Conservation (phyloP, 2,888 invertebrate genomes). For the Epistrophe eligans region DNA sequence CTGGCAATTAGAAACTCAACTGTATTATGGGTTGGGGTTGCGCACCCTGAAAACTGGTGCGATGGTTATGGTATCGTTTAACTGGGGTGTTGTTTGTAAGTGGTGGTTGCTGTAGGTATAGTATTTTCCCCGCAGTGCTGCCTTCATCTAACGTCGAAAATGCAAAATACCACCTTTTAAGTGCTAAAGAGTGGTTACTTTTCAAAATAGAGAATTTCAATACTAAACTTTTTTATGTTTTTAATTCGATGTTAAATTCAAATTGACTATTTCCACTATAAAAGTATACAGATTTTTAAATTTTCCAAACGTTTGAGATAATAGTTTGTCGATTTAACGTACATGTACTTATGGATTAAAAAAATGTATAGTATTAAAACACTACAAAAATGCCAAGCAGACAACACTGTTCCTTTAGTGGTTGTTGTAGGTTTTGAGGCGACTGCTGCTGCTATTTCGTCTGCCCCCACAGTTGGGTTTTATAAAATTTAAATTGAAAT, state of each 20-base stretch:
- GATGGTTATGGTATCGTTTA: conserved; percentile 61
- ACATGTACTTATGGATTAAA: no score
- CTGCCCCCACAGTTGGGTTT: conserved; percentile 8
- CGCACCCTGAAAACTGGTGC: conserved; percentile 69
- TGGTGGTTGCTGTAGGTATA: conserved; percentile 16
- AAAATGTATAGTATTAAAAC: no score
- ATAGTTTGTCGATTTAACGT: no score
- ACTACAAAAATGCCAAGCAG: neutral
- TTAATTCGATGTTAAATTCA: no score
- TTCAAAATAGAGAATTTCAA: no score
- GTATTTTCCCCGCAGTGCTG: neutral
- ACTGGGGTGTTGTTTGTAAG: conserved; percentile 34
- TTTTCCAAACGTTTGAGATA: no score
- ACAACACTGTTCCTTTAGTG: conserved; percentile 12
- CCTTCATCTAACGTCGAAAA: neutral
- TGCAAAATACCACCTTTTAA: neutral
- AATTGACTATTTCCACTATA: no score
- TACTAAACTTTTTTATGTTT: no score
- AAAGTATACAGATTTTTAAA: no score
- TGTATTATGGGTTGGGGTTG: conserved; percentile 50
- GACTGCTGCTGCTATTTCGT: conserved; percentile 30
- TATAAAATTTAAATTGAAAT: conserved; percentile 64
- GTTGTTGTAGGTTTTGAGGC: conserved; percentile 33
- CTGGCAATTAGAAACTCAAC: conserved; percentile 65
- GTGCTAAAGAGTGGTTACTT: neutral